Evolutionary conservation across 2,888 invertebrate species (phyloP).

Genomic region (Spicauda simplicius): DNA sequence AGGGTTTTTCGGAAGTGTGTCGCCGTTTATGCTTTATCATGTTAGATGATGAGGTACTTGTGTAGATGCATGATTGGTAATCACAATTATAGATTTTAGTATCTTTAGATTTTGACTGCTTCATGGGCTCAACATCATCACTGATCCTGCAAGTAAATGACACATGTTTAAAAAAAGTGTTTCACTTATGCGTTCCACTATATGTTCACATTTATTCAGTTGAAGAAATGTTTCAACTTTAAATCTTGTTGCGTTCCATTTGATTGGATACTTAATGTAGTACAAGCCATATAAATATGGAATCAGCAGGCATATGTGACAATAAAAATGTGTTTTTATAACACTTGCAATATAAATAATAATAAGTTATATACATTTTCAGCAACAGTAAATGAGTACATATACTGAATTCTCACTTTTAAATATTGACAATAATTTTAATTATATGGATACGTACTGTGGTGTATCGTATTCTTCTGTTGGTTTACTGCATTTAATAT

Average conservation of each 20-base stretch:
- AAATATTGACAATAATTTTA: background rate
- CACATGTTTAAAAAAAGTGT: too few species aligned
- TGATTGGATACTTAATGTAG: too few species aligned
- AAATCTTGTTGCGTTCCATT: background rate
- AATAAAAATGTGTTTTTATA: too few species aligned
- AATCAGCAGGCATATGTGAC: too few species aligned
- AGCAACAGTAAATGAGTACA: too few species aligned
- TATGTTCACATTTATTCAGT: too few species aligned
- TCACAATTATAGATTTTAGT: constrained; percentile 68
- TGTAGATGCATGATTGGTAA: constrained; percentile 80
- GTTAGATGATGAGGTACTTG: constrained; percentile 77
- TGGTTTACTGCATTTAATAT: background rate
- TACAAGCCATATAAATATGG: too few species aligned
- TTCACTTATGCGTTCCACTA: too few species aligned
- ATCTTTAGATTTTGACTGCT: constrained; percentile 60
- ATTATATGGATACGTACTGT: constrained; percentile 6
- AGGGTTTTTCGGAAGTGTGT: constrained; percentile 75
- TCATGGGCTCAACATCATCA: constrained; percentile 70
- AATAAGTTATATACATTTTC: too few species aligned
- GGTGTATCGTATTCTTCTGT: background rate
- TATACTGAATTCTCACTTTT: background rate
- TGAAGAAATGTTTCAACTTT: background rate
- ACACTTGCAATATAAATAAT: too few species aligned
- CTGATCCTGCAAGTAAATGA: constrained; percentile 54
- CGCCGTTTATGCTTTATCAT: constrained; percentile 75